phyloP scores from a whole-genome alignment of 2,888 invertebrate genomes.

The Lamproptera curius region DNA sequence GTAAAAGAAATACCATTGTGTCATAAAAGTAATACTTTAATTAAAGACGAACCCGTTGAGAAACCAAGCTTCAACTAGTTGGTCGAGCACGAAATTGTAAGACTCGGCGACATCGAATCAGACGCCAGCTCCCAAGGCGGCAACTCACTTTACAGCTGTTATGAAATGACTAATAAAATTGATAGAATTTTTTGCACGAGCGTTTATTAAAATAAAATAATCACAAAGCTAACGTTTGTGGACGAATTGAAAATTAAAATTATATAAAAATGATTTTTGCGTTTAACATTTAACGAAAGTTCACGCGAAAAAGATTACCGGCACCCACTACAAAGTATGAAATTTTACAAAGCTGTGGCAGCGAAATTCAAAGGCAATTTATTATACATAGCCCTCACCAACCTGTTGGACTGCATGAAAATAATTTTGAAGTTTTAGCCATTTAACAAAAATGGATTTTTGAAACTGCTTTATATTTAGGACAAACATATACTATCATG shows the following conservation, averaged over 20 bases:
- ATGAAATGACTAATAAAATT: constrained; percentile 15
- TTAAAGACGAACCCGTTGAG: constrained; percentile 8
- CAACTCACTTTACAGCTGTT: constrained; percentile 7
- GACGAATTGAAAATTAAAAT: not conserved
- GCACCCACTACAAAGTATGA: not conserved
- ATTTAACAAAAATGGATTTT: too few species aligned
- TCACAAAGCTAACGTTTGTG: not conserved
- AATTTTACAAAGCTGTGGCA: constrained; percentile 1
- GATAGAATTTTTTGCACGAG: constrained; percentile 5
- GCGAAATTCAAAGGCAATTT: constrained; percentile 2
- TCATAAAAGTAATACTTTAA: constrained; percentile 1
- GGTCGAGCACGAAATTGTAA: constrained; percentile 10
- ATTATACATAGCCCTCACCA: constrained; percentile 6
- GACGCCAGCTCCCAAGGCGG: constrained; percentile 13
- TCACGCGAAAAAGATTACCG: not conserved
- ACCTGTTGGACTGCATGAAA: constrained; percentile 9
- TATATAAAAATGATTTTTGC: not conserved
- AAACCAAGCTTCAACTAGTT: constrained; percentile 9
- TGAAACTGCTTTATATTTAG: too few species aligned
- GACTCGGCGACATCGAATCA: constrained; percentile 14
- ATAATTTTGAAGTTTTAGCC: constrained; percentile 2
- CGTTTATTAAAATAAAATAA: constrained; percentile 4
- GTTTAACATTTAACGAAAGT: too few species aligned
- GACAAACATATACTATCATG: too few species aligned
- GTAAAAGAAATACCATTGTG: not conserved